Base-by-base conservation (phyloP, 2,113 vertebrate species). In the Lampris megalopsis region DNA sequence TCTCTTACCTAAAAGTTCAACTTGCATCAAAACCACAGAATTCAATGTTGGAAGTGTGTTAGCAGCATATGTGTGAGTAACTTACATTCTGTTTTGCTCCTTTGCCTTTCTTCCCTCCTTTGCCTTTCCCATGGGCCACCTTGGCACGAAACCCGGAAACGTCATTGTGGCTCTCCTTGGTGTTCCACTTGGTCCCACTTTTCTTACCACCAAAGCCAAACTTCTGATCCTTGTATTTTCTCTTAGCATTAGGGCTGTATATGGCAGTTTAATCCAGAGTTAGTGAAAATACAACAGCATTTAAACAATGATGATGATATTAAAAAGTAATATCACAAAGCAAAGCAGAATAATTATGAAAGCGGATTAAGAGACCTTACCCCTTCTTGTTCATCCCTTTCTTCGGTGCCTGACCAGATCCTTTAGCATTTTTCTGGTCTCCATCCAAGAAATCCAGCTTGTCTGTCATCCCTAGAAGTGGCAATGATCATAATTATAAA, bases 171-270 rank as follows among this genome's bases (percentile, higher is more conserved):
- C 98, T 99, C 43, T 99, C 98, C 62, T 95, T 96, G 10, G 96
- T 99, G 87, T 99, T 99, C 97, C 96, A 96, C 82, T 99, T 99
- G 40, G 91, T 95, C 4, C 97, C 96, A 37, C 96, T 97, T 86
- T 99, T 99, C 93, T 95, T 99, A 4, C 98, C 98, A 8, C 98
- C 98, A 79, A 97, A 99, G 66, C 98, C 98, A 89, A 99, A 99
- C 85, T 93, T 97, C 86, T 98, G 94, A 79, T 99, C 96, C 90
- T 99, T 99, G 87, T 92, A 98, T 52, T 96, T 95, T 73, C 96
- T 95, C 91, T 98, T 99, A 9, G 97, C 89, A 59, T 83, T 99
- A 38, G 95, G 91, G 41, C 97, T 99, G 85, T 63, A 87, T 63
- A 47, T 3, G 63, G 43, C 2, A 53, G 11, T 2, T 2, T 52